Evolutionary conservation across 2,797 vertebrate genomes (phyloP).

Genomic region (Antennarius maculatus): DNA sequence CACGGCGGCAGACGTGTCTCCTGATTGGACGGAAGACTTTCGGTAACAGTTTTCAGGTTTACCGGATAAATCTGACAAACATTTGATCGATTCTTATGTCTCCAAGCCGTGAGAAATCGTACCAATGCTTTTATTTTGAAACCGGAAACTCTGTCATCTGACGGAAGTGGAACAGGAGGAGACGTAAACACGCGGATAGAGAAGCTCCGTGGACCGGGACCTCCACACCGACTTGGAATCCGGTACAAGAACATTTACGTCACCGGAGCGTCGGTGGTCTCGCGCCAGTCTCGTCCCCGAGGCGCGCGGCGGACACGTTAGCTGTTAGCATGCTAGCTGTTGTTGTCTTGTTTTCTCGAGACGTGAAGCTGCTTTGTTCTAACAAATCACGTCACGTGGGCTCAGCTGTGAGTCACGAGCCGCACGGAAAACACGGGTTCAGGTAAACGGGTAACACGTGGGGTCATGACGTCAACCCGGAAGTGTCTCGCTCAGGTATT

Average conservation of each 20-base stretch:
- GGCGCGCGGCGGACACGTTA: too few relatives aligned
- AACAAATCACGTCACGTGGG: too few relatives aligned
- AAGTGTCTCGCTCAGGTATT: too few relatives aligned
- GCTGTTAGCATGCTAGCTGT: too few relatives aligned
- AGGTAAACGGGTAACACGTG: too few relatives aligned
- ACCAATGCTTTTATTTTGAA: constrained; percentile 23
- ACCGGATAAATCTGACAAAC: rapidly evolving
- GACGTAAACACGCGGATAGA: constrained; percentile 23
- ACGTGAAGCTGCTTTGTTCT: too few relatives aligned
- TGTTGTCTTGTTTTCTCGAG: too few relatives aligned
- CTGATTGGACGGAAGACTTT: background rate
- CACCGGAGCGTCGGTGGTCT: background rate
- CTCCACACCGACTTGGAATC: background rate
- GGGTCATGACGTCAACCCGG: too few relatives aligned
- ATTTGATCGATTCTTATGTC: rapidly evolving
- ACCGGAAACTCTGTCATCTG: background rate
- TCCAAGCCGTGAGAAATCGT: background rate
- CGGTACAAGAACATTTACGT: background rate
- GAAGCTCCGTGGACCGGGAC: background rate
- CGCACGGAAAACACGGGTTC: too few relatives aligned
- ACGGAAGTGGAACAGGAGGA: background rate
- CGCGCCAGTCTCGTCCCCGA: too few relatives aligned
- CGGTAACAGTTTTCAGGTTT: rapidly evolving
- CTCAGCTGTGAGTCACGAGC: too few relatives aligned
- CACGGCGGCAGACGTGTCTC: rapidly evolving